Evolutionary conservation across 2,113 vertebrate genomes (phyloP).

Genomic region (Sigmodon hispidus): DNA sequence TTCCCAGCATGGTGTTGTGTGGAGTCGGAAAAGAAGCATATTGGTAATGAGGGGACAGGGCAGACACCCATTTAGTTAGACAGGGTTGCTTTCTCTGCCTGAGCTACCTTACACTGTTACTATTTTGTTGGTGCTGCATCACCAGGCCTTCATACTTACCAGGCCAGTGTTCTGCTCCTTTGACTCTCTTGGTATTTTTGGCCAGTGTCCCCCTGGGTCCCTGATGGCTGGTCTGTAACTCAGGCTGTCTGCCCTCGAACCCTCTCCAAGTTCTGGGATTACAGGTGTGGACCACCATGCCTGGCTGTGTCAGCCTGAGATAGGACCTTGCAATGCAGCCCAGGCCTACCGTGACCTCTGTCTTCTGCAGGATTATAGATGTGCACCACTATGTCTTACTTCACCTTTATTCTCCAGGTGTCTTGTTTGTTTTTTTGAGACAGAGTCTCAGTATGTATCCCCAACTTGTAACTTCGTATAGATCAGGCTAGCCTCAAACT

Average conservation of each 20-base stretch:
- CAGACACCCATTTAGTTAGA: no score
- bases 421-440: not conserved
- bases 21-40: fast-evolving
- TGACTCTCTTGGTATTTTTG: not conserved
- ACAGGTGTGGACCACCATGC: not conserved
- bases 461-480: not conserved
- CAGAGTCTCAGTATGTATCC: not conserved
- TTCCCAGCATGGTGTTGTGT: not conserved
- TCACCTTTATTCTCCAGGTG: not conserved
- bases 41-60: no score
- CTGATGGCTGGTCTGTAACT: not conserved
- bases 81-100: not conserved
- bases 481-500: not conserved
- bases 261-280: not conserved
- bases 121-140: no score
- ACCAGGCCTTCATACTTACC: no score
- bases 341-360: not conserved
- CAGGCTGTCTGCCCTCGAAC: not conserved
- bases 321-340: not conserved
- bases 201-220: not conserved
- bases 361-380: not conserved
- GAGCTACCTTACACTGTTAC: not conserved
- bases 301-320: not conserved
- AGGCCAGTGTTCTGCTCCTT: not conserved
- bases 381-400: not conserved